Percentiles rank a stretch among this genome's conserved stretches.
Evolutionary conservation across 1,140 invertebrate species (phyloP).

Genomic region (Chionoecetes opilio): DNA sequence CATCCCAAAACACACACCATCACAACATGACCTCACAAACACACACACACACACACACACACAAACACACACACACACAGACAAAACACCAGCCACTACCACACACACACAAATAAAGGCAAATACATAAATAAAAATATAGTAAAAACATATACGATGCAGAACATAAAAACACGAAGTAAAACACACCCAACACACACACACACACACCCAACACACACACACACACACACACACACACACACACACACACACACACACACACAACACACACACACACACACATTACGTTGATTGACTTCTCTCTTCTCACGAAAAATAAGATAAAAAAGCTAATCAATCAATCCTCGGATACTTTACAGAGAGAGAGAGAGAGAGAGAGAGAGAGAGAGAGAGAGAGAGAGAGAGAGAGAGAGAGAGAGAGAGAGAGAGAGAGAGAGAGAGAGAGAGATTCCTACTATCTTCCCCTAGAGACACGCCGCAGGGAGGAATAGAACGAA

Average conservation of each 20-base stretch:
- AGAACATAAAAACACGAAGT: too few relatives aligned
- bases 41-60: not conserved
- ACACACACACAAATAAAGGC: too few relatives aligned
- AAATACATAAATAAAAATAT: too few relatives aligned
- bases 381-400: slow-evolving; percentile 46
- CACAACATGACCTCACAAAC: too few relatives aligned
- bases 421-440: slow-evolving; percentile 55
- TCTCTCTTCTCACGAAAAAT: not conserved
- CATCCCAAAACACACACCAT: not conserved
- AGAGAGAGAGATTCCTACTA: not conserved
- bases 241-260: slow-evolving; percentile 25
- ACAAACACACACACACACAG: too few relatives aligned
- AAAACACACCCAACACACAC: too few relatives aligned
- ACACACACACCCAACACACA: too few relatives aligned
- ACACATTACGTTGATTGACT: not conserved
- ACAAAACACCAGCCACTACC: too few relatives aligned
- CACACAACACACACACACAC: slow-evolving; percentile 3
- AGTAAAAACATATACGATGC: too few relatives aligned
- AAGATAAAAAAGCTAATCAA: not conserved
- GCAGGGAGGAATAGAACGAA: not conserved
- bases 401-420: slow-evolving; percentile 56
- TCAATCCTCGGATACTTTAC: not conserved
- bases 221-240: not conserved
- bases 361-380: not conserved
- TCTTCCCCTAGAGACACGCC: not conserved